phyloP scores from a whole-genome alignment of 2,113 vertebrate species.

The Lepidiolamprologus cunningtoni region DNA sequence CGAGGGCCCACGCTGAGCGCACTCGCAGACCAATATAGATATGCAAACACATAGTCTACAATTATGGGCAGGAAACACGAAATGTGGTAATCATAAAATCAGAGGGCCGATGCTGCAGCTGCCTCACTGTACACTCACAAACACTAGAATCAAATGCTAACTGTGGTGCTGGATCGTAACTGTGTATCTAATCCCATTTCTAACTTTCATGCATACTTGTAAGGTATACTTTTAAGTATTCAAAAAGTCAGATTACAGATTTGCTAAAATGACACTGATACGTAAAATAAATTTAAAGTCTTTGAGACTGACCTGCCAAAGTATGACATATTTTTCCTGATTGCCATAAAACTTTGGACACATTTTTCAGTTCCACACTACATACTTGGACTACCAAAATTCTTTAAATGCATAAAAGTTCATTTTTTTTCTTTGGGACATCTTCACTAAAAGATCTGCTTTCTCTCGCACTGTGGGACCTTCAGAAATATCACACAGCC shows the following conservation, averaged over 20 bases:
- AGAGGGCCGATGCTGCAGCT: constrained; percentile 42
- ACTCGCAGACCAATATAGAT: constrained; percentile 44
- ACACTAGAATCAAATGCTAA: constrained; percentile 12
- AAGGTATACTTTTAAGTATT: neutral
- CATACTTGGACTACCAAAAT: neutral
- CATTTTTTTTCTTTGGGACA: neutral
- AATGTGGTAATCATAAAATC: constrained; percentile 52
- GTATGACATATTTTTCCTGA: neutral
- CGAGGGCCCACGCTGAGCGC: constrained; percentile 33
- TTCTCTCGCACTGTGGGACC: neutral
- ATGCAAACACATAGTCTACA: constrained; percentile 36
- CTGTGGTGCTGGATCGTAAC: neutral
- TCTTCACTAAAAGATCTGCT: neutral
- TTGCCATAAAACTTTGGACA: neutral
- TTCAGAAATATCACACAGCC: neutral
- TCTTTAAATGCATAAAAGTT: neutral
- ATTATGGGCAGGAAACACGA: constrained; percentile 47
- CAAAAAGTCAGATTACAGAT: neutral
- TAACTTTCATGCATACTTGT: neutral
- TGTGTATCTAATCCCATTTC: neutral
- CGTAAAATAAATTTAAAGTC: neutral
- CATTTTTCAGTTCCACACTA: neutral
- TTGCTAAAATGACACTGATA: neutral
- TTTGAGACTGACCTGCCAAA: neutral
- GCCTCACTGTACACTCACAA: neutral